Base-by-base conservation (phyloP, 2,797 vertebrate species). In the Echeneis naucrates region DNA sequence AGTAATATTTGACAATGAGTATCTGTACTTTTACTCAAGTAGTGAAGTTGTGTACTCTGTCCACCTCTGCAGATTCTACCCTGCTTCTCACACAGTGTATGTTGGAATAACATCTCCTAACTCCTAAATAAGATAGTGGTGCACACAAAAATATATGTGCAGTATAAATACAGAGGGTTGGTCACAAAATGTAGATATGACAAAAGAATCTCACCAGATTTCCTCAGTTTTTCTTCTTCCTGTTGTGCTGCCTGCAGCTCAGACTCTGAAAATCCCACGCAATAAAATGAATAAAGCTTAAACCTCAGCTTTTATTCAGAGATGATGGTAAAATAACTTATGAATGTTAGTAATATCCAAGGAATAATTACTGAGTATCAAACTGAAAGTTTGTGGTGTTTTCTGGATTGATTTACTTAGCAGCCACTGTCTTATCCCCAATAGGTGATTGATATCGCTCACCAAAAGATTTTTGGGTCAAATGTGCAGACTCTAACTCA, bases 401-500 rank as follows among this genome's bases (percentile, higher is more conserved):
- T 33, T 52, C 9, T 50, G 64, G 3, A 7, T 45, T 8, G 4
- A 40, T 40, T 61, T 10, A 24, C 16, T 35, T 11, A 24, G 21
- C 12, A 14, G 12, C 13, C 61, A 24, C 35, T 48, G 5, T 33
- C 9, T 47, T 48, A 58, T 69, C 21, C 11, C n/a, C 26, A 53
- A 37, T 24, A 24, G 23, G 24, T 60, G 74, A 50, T 62, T 50
- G 26, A 14, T 14, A 21, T 47, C 26, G 16, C 81, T 89, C 78
- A 94, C 93, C 93, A 35, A 92, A 92, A 4, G 88, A 63, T 37
- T 67, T 92, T 78, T 88, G 90, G 21, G 83, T 93, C 82, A 91
- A 83, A 54, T 90, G 93, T 35, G 93, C 92, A 8, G 83, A 84
- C 42, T 92, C 94, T 5, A 95, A 85, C 57, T 95, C 91, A 8